Evolutionary conservation across 2,113 vertebrate genomes (phyloP), one percentile per base, ranked within the genome.

Genomic region (Pyrgilauda ruficollis): DNA sequence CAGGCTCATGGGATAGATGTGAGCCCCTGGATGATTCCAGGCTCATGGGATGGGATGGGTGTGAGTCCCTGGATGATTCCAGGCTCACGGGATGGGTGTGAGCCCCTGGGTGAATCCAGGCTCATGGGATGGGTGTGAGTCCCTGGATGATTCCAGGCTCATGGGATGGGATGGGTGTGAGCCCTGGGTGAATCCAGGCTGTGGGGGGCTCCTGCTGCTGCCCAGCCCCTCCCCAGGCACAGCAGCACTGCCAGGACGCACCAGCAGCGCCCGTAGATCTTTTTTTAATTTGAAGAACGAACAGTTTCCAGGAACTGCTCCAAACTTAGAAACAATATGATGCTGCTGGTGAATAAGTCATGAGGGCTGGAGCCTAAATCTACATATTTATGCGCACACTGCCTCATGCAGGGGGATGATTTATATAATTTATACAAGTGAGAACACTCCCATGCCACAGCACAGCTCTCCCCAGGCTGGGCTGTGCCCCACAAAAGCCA

Each of bases 271-370:
- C 85, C 88, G 52, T 93, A 58, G 31, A 95, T 95, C 92, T 97
- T 89, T 86, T 94, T 97, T 94, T 92, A 94, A 96, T 97, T 92
- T 95, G 90, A 92, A 78, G 92, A 96, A 81, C 2, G 76, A 92
- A 64, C 92, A 93, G 94, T 78, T 97, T 97, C 96, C 96, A 97
- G 96, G 96, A 96, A 96, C 94, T 78, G 93, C 93, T 94, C 96
- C 39, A 91, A 95, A 96, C 76, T 97, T 95, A 96, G 96, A 97
- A 97, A 97, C 96, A 97, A 95, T 96, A 90, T 90, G 96, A 96
- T 93, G 89, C 88, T 84, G 85, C 90, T 96, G 84, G 93, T 97
- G 94, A 96, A 96, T 96, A 97, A 97, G 96, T 97, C 96, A 97
- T 96, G 94, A 97, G 88, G 88, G 90, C 86, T 96, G 88, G 80